Base-by-base conservation (phyloP, 2,797 vertebrate species). In the Uromys caudimaculatus region DNA sequence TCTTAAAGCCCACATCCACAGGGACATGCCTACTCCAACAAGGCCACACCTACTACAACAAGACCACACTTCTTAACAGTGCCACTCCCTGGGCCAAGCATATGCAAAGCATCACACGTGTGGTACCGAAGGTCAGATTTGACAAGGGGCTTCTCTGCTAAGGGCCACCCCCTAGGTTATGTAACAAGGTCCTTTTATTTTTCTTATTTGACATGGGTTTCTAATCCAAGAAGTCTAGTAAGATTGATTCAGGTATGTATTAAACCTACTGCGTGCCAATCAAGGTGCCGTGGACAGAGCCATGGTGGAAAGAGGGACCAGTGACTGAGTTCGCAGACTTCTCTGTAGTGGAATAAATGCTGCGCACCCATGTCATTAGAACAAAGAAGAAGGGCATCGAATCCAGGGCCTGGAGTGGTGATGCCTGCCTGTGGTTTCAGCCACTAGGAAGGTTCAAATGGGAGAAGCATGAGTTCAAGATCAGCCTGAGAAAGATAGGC, bases 141-240 rank as follows among this genome's bases (percentile, higher is more conserved):
- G 91, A 91, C 12, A 54, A 90, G 27, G 56, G 14, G 1, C 44
- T 44, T 58, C 73, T 97, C 83, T 92, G 44, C 32, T 69, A 81
- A 84, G 38, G 41, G 6, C 14, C 73, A 73, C 41, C 50, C 21
- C 32, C 24, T 38, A 77, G 35, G 27, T 44, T 83, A 50, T 41
- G n/a, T 32, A 78, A 58, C 82, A 50, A 93, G 14, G 38, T 64
- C 21, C 19, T 81, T 69, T 41, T 67, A 62, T 62, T 60, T 89
- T 69, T 52, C 60, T 83, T 56, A 54, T 54, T 89, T 96, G 60
- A 79, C 7, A 62, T 94, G 50, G 12, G 23, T 87, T 91, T 96
- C 56, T 92, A 95, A 62, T 16, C 8, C 23, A 94, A 32, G 21
- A 76, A 35, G 17, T 47, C 35, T 35, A 83, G 89, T 52, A 64